Evolutionary conservation across 2,113 vertebrate species (phyloP).

Genomic region (Notechis scutatus): DNA sequence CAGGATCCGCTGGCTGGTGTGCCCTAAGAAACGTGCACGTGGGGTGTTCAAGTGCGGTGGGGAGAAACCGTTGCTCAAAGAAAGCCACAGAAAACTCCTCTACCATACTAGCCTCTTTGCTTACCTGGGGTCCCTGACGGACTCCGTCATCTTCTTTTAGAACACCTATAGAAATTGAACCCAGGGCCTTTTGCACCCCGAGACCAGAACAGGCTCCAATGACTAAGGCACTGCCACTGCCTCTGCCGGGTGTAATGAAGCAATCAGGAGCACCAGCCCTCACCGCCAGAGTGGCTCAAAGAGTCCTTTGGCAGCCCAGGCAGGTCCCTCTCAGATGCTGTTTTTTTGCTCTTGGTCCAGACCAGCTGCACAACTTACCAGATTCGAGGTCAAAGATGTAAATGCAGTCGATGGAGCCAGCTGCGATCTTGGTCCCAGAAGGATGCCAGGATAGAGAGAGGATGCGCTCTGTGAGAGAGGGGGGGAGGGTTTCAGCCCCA

Average conservation of each 20-base stretch:
- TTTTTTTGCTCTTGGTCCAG: background rate
- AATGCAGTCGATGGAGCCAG: constrained; percentile 83
- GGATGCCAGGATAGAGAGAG: constrained; percentile 89
- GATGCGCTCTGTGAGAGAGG: constrained; percentile 75
- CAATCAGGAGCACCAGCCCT: background rate
- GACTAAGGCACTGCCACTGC: background rate
- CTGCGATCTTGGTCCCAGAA: constrained; percentile 72
- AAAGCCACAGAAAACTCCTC: background rate
- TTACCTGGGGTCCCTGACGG: background rate
- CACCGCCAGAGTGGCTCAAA: background rate
- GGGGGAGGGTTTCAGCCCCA: background rate
- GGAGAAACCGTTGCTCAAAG: background rate
- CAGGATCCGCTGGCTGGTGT: constrained; percentile 72
- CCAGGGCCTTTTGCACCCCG: background rate
- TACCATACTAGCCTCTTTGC: background rate
- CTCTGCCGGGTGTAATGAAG: background rate
- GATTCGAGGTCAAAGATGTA: constrained; percentile 75
- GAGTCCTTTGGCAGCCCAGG: background rate
- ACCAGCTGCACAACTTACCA: constrained; percentile 63
- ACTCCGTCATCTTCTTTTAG: background rate
- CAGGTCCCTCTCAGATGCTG: background rate
- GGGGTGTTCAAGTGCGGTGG: background rate
- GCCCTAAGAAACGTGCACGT: constrained; percentile 68
- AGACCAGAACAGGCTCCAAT: background rate
- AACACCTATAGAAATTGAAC: background rate